These are phyloP conservation scores for Metridium senile DNA, from an alignment of 92 coral and sea anemone genomes.

Conservation along the genomic window DNA sequence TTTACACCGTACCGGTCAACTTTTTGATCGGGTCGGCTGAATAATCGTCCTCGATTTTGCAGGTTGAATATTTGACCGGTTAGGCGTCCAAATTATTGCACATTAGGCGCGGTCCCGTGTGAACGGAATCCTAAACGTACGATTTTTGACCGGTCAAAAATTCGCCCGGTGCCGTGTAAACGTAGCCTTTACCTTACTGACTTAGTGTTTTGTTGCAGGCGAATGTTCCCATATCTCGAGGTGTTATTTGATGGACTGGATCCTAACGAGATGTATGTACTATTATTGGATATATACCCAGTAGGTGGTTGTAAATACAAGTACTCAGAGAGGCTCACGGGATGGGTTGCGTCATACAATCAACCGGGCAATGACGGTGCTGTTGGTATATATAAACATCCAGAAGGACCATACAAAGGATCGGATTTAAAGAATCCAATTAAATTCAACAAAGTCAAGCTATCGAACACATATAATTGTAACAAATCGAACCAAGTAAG, in stretches of 20 bases:
- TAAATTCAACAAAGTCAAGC: constrained; percentile 29
- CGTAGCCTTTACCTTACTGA: neutral
- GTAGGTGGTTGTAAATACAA: constrained; percentile 25
- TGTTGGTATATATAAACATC: constrained; percentile 26
- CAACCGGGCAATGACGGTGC: neutral
- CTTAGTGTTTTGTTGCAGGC: constrained; percentile 3
- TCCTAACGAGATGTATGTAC: constrained; percentile 17
- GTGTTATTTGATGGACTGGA: constrained; percentile 18
- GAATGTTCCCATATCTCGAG: constrained; percentile 38
- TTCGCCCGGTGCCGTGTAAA: too few relatives aligned
- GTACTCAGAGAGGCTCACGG: constrained; percentile 5
- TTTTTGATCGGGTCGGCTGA: too few relatives aligned
- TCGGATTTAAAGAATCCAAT: neutral
- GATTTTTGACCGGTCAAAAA: too few relatives aligned
- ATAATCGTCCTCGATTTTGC: too few relatives aligned
- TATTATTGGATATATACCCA: constrained; percentile 9
- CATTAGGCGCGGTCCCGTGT: too few relatives aligned
- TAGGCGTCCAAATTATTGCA: too few relatives aligned
- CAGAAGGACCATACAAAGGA: constrained; percentile 5
- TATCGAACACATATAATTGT: constrained; percentile 11
- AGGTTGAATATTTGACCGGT: too few relatives aligned
- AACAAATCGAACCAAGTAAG: constrained; percentile 14
- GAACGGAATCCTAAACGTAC: too few relatives aligned
- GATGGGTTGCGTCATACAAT: neutral
- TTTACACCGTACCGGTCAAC: too few relatives aligned